Evolutionary conservation across 2,888 invertebrate species (phyloP), one percentile per base, ranked within the genome.

Genomic region (Drosophila pegasa): DNA sequence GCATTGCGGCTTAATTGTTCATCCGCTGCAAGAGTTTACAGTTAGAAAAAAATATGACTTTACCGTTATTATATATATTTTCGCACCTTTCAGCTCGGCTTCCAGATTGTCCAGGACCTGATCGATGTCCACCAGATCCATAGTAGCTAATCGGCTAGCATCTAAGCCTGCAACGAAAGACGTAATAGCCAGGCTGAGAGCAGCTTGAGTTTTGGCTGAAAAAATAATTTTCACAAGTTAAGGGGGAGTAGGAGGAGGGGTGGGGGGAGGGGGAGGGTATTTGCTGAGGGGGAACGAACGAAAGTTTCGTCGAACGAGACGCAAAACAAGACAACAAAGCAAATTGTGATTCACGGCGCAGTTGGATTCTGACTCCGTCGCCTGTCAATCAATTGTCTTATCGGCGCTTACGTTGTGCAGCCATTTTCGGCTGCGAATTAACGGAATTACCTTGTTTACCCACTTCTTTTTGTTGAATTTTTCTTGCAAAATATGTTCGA

Each of bases 31-130:
- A 94, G 95, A 95, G 10, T 7, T 9, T 18, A 41, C 16, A 35
- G 48, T 63, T 38, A 12, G 6, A 3, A 14, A 29, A 18, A 8
- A 12, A n/a, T n/a, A n/a, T n/a, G n/a, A n/a, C n/a, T 16, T 35
- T 16, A 18, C 48, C 41, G 43, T 41, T 57, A 43, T 27, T 27
- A 33, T 0, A 3, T 14, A 8, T 22, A 0, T 18, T 27, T 18
- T 14, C 31, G 1, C 35, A 75, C 78, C 75, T 75, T 75, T 75
- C 16, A 78, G 74, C 61, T 75, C 75, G 2, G 75, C 75, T 91
- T 97, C 97, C 90, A 97, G 95, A 90, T 96, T 96, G 92, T 97
- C 96, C 64, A 97, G 93, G 73, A 97, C 96, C 93, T 96, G 96
- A 91, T 97, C 96, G 89, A 97, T 93, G 92, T 97, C 97, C 70